Evolutionary conservation across 2,797 vertebrate genomes (phyloP).

Genomic region (Pangasius mekongensis): DNA sequence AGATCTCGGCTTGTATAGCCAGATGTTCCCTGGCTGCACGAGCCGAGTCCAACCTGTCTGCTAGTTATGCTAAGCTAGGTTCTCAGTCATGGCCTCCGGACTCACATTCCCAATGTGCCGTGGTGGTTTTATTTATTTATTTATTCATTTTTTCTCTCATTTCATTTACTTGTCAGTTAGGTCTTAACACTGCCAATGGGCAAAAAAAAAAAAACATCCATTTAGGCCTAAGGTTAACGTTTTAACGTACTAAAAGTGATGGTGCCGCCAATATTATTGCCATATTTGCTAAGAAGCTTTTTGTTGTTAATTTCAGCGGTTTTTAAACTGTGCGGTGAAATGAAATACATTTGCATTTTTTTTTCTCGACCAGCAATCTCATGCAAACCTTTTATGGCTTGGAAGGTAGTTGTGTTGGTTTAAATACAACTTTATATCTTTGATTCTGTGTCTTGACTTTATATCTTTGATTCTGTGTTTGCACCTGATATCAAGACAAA

Average conservation of each 20-base stretch:
- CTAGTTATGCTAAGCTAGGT: slow-evolving; percentile 18
- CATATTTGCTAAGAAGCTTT: neutral
- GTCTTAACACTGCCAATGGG: neutral
- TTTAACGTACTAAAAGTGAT: neutral
- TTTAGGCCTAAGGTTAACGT: too few relatives aligned
- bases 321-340: neutral
- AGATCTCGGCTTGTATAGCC: neutral
- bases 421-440: too few relatives aligned
- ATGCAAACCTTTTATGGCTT: neutral
- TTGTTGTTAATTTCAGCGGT: neutral
- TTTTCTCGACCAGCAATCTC: neutral
- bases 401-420: too few relatives aligned
- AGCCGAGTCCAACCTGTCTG: slow-evolving; percentile 22
- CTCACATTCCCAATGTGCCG: neutral
- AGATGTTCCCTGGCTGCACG: slow-evolving; percentile 22
- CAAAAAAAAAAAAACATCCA: too few relatives aligned
- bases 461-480: too few relatives aligned
- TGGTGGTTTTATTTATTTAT: too few relatives aligned
- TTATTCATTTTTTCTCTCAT: neutral
- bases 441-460: too few relatives aligned
- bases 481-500: too few relatives aligned
- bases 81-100: slow-evolving; percentile 2
- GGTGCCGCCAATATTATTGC: neutral
- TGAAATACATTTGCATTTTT: neutral
- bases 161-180: neutral